Base-by-base conservation (phyloP, 1,140 invertebrate genomes). In the Drosophila truncata region DNA sequence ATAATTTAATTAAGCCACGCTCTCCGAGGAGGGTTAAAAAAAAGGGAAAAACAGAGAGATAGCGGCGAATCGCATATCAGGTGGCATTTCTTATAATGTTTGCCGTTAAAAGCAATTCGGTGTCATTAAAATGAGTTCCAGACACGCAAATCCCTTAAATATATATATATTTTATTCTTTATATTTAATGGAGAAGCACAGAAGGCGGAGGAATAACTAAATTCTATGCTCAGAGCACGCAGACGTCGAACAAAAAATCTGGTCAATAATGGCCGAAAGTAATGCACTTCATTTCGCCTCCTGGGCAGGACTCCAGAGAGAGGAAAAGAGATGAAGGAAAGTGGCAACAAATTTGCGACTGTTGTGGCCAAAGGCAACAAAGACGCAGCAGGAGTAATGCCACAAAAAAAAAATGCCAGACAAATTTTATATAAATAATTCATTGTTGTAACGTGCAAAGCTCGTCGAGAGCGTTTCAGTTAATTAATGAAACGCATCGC, bases 341-440 rank as follows among this genome's bases (percentile, higher is more conserved):
- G 42, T 70, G 63, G 67, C 71, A 77, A 69, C 66, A 70, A 77
- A 70, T 85, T 85, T 70, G 82, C 65, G 63, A 41, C 61, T 73
- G 35, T 35, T 23, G 13, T 9, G 13, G 33, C 20, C 70, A 75
- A 47, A 39, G 70, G 77, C 61, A 50, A 39, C 41, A 77, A 69
- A 70, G 41, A 78, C 46, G 55, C 16, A 23, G 39, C 57, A 72
- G 49, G 16, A 74, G 23, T 39, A 59, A 50, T 71, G 50, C 20
- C 52, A 9, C 52, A 9, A 49, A 50, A 23, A 52, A 78, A 78
- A 72, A 86, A 87, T 77, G 67, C 83, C 87, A 92, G 91, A 92
- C 91, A 81, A 78, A 91, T 82, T 92, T 85, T 75, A 81, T 85
- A 92, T 92, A 92, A 92, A 92, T 92, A 91, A 92, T 92, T 92